These are phyloP conservation scores for Tenebrosternarchus preto DNA, from an alignment of 2,113 vertebrate species.

Conservation along the genomic window DNA sequence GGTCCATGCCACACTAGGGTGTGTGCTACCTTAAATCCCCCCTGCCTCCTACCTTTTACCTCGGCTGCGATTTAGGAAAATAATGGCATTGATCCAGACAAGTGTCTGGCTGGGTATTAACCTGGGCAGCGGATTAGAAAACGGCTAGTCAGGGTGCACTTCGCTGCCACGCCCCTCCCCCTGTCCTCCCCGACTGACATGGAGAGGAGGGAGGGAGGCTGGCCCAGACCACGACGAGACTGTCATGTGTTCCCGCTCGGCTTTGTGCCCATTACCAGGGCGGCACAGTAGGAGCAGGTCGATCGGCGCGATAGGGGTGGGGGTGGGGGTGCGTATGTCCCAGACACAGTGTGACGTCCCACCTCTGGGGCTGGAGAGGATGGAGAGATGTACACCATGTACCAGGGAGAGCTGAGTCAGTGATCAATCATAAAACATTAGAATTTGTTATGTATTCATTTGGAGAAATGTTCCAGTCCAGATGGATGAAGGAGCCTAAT, in stretches of 20 bases:
- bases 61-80: conserved; percentile 76
- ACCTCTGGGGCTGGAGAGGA: neutral
- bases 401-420: neutral
- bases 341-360: conserved; percentile 22
- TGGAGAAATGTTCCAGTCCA: too few species aligned
- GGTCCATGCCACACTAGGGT: conserved; percentile 65
- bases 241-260: conserved; percentile 21
- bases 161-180: conserved; percentile 54
- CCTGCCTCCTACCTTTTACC: conserved; percentile 67
- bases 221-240: conserved; percentile 33
- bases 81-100: conserved; percentile 74
- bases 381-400: neutral
- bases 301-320: conserved; percentile 68
- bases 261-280: conserved; percentile 70
- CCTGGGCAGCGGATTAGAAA: conserved; percentile 74
- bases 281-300: conserved; percentile 71
- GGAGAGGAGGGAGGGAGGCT: conserved; percentile 14
- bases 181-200: neutral
- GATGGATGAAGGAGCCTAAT: too few species aligned
- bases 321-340: conserved; percentile 49
- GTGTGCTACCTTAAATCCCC: conserved; percentile 68
- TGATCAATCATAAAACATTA: neutral
- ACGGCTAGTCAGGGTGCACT: conserved; percentile 67
- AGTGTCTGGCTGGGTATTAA: conserved; percentile 72
- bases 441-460: neutral